A percentile compares a stretch with the other conserved stretches of the same genome.
phyloP scores from a whole-genome alignment of 2,888 invertebrate species.

The Chymomyza fuscimana region DNA sequence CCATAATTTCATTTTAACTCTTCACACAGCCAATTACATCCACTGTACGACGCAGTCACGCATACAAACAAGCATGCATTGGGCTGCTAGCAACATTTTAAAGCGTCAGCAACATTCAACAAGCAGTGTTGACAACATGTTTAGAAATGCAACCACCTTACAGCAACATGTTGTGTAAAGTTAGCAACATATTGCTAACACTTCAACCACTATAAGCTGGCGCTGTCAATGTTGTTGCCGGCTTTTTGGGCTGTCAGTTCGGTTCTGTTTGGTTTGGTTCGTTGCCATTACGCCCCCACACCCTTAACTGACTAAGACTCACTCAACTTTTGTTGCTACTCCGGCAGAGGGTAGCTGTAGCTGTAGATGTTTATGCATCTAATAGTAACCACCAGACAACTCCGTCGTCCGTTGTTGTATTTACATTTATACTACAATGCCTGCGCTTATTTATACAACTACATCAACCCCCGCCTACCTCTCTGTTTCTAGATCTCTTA shows the following conservation, averaged over 20 bases:
- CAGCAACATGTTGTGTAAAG: not conserved
- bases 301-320: slow-evolving; percentile 5
- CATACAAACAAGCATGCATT: slow-evolving; percentile 10
- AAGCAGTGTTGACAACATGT: not conserved
- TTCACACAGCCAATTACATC: slow-evolving; percentile 13
- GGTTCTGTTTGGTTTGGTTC: slow-evolving; percentile 42
- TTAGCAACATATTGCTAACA: slow-evolving; percentile 49
- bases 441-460: slow-evolving; percentile 36
- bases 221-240: slow-evolving; percentile 61
- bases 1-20: not conserved
- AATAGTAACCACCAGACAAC: slow-evolving; percentile 29
- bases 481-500: slow-evolving; percentile 4
- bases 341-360: slow-evolving; percentile 57
- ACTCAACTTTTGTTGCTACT: slow-evolving; percentile 1
- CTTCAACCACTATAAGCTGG: slow-evolving; percentile 21
- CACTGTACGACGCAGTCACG: slow-evolving; percentile 2
- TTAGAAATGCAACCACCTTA: not conserved
- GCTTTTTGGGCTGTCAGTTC: slow-evolving; percentile 53
- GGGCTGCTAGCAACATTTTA: slow-evolving; percentile 19
- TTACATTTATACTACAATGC: slow-evolving; percentile 37
- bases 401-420: slow-evolving; percentile 39
- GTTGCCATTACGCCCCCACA: slow-evolving; percentile 51
- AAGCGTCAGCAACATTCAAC: not conserved
- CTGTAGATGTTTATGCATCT: slow-evolving; percentile 56
- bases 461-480: not conserved